Percentiles rank a stretch among this genome's conserved stretches.
These are phyloP conservation scores for Lepisosteus osseus DNA, from an alignment of 2,113 vertebrate species.

Conservation along the genomic window DNA sequence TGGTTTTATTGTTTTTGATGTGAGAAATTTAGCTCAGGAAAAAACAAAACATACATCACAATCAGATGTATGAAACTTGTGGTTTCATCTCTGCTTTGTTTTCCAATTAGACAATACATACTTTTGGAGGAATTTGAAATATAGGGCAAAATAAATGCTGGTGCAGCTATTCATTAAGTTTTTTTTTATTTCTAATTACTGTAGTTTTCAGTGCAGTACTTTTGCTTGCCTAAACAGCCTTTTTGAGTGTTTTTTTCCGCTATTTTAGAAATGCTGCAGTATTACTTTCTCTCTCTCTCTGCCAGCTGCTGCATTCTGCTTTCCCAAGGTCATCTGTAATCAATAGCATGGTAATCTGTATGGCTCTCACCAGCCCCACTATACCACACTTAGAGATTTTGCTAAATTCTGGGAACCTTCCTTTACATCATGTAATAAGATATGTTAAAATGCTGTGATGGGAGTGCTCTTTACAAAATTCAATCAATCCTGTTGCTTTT, in stretches of 20 bases:
- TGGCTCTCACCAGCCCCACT: not conserved
- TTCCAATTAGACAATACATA: not conserved
- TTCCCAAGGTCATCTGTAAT: constrained; percentile 26
- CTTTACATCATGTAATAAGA: constrained; percentile 1
- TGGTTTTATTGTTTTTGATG: not conserved
- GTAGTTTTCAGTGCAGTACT: no score
- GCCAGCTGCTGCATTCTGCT: constrained; percentile 6
- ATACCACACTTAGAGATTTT: not conserved
- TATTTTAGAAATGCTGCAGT: not conserved
- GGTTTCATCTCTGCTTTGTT: not conserved
- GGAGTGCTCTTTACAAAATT: not conserved
- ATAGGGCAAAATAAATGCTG: no score
- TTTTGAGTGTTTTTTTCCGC: no score
- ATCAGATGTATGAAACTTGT: not conserved
- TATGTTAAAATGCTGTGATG: not conserved
- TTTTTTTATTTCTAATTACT: no score
- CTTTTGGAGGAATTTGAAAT: not conserved
- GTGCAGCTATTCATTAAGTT: no score
- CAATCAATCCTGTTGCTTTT: constrained; percentile 2
- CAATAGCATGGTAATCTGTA: constrained; percentile 16
- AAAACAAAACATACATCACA: not conserved
- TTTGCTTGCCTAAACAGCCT: no score
- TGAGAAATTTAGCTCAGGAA: not conserved
- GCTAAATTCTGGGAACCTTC: not conserved
- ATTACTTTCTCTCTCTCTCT: not conserved